Percentiles rank a stretch among this genome's conserved stretches.
Evolutionary conservation across 2,113 vertebrate genomes (phyloP).

Genomic region (Dicaeum eximium): DNA sequence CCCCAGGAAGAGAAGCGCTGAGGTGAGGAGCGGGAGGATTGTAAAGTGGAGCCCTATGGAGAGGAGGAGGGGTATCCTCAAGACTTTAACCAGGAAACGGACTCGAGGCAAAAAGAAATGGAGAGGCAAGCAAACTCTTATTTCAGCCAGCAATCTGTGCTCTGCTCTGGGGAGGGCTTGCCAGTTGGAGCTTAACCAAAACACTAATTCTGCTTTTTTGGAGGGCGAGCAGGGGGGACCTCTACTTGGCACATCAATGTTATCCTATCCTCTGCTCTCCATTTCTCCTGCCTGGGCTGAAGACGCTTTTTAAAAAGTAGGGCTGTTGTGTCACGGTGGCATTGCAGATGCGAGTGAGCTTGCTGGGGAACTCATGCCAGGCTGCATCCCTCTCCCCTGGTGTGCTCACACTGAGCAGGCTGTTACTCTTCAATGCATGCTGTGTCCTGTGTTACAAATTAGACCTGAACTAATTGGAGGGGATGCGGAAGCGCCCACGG

Average conservation of each 20-base stretch:
- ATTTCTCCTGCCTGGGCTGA: neutral
- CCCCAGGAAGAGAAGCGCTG: neutral
- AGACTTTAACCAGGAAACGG: conserved; percentile 60
- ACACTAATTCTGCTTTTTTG: neutral
- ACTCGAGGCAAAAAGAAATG: conserved; percentile 46
- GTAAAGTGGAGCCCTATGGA: conserved; percentile 61
- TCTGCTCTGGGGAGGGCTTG: conserved; percentile 43
- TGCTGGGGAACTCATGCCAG: neutral
- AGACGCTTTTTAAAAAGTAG: neutral
- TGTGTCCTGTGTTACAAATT: neutral
- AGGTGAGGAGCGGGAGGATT: conserved; percentile 56
- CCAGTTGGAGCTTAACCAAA: neutral
- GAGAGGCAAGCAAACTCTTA: conserved; percentile 68
- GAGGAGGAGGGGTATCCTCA: conserved; percentile 57
- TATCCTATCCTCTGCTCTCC: neutral
- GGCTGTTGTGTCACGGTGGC: neutral
- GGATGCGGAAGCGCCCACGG: fast-evolving
- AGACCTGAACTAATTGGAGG: neutral
- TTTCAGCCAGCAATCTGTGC: neutral
- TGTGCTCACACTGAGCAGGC: neutral
- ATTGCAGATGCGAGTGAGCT: neutral
- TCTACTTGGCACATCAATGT: neutral
- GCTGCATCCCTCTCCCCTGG: neutral
- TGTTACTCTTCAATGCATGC: neutral
- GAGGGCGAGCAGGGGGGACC: neutral